phyloP scores from a whole-genome alignment of 1,140 invertebrate species.

The Watersipora subatra region DNA sequence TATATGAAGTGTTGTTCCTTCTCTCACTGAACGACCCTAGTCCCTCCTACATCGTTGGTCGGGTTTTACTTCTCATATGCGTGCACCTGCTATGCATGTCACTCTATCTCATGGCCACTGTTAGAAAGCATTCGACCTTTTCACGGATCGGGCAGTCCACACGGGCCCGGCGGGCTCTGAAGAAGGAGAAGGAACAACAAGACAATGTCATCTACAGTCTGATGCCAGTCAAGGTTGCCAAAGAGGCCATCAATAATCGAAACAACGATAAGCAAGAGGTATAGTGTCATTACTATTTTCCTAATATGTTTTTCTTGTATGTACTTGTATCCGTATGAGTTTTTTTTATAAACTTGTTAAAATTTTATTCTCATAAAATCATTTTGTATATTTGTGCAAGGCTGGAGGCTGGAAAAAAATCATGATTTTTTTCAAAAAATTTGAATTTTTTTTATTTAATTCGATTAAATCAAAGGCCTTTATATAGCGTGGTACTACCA shows the following conservation, averaged over 20 bases:
- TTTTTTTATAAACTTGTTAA: too few species aligned
- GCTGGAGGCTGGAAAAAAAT: too few species aligned
- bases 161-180: constrained; percentile 67
- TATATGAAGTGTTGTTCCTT: constrained; percentile 54
- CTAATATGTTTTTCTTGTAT: too few species aligned
- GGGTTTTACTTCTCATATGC: constrained; percentile 67
- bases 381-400: too few species aligned
- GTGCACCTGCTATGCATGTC: constrained; percentile 83
- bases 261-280: neutral
- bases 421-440: too few species aligned
- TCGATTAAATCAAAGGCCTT: too few species aligned
- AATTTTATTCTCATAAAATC: too few species aligned
- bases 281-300: too few species aligned
- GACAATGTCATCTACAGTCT: constrained; percentile 95
- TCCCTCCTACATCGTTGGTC: constrained; percentile 42
- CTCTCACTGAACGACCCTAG: neutral
- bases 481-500: too few species aligned
- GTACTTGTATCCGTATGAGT: too few species aligned
- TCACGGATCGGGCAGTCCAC: constrained; percentile 89
- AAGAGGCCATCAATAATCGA: constrained; percentile 54
- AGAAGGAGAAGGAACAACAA: constrained; percentile 83
- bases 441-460: too few species aligned
- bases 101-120: constrained; percentile 72
- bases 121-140: constrained; percentile 78
- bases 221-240: constrained; percentile 81